A percentile compares a stretch with the other conserved stretches of the same genome.
phyloP scores from a whole-genome alignment of 2,113 vertebrate genomes.

The Struthidea cinerea region DNA sequence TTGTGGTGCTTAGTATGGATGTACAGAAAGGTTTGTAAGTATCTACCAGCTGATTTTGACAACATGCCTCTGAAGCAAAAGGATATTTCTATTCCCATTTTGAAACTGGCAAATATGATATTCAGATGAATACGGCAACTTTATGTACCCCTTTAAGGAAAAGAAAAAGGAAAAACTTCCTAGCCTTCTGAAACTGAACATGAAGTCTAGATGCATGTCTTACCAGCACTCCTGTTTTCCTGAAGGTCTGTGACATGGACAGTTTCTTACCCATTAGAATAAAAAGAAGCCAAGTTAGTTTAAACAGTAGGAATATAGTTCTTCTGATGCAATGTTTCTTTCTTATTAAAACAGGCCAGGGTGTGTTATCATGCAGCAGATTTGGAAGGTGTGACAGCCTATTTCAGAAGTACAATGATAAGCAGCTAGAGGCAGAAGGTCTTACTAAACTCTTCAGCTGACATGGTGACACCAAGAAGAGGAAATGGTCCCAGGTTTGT shows the following conservation, averaged over 20 bases:
- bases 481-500: not conserved
- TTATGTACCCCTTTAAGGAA: not conserved
- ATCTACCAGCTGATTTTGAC: not conserved
- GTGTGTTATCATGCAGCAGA: not conserved
- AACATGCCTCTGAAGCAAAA: not conserved
- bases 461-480: not conserved
- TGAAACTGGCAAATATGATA: not conserved
- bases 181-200: not conserved
- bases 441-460: not conserved
- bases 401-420: not conserved
- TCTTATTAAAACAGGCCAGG: not conserved
- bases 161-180: not conserved
- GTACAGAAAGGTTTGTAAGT: not conserved
- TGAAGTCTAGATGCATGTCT: not conserved
- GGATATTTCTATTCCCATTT: not conserved
- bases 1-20: not conserved
- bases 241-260: not conserved
- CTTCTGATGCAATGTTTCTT: not conserved
- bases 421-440: not conserved
- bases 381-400: not conserved
- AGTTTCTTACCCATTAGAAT: not conserved
- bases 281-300: not conserved
- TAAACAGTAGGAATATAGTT: not conserved
- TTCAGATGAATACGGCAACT: not conserved
- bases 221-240: not conserved